Base-by-base conservation (phyloP, 2,888 invertebrate genomes). In the Dynastes hyllus region DNA sequence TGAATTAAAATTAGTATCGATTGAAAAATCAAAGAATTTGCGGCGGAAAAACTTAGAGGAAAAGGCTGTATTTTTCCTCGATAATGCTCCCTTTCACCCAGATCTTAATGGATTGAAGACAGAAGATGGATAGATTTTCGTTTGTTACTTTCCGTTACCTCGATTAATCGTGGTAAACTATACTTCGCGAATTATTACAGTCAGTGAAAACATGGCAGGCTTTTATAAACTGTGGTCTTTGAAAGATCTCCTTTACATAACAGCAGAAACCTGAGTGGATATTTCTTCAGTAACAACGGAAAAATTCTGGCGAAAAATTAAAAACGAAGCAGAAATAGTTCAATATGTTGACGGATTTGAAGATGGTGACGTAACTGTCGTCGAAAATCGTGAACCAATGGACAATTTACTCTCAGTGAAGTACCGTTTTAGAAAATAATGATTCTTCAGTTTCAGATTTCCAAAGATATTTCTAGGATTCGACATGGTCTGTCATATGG, bases 111-210 rank as follows among this genome's bases (percentile, higher is more conserved):
- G 16, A 16, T n/a, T n/a, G 11, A 53, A 53, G 16, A 53, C 53
- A 53, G 11, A 53, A 53, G 53, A 53, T 11, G 11, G 13, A 53
- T 11, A 53, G 11, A 53, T 16, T 53, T 53, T 53, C 11, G 1
- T 53, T 11, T 53, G n/a, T 53, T 13, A 13, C 1, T 27, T 61
- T 6, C 11, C 6, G 61, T 29, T 9, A 61, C 3, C 32, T 32
- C 3, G 3, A 32, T 32, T 32, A 2, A 61, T 61, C 22, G 22
- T 22, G 22, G 22, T 22, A 22, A 22, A 22, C 61, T 61, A 61
- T 61, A 22, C 61, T 61, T 61, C 61, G 61, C 22, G 61, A 61
- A 61, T 61, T 61, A 29, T 61, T 22, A 22, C 22, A 61, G 22
- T 2, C 22, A 22, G 22, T 22, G 22, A 22, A 8, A 11, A 61